Base-by-base conservation (phyloP, 2,113 vertebrate species). In the Prochilodus magdalenae region DNA sequence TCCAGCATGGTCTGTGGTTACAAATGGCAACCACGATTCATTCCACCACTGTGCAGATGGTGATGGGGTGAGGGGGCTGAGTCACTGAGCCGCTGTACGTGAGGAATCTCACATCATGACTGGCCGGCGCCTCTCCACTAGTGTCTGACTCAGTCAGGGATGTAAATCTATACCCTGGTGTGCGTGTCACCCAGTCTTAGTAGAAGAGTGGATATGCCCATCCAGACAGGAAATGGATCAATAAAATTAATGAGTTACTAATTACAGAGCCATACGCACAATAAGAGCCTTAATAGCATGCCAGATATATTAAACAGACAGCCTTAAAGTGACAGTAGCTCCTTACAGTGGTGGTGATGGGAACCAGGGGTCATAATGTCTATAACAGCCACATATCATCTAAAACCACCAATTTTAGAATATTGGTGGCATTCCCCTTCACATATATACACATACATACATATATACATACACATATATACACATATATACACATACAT, bases 41-140 rank as follows among this genome's bases (percentile, higher is more conserved):
- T 36, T 80, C 62, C 63, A 36, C 26, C 22, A 18, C 57, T 4
- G 29, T 13, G n/a, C 70, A 67, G 49, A 44, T n/a, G 16, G 55
- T 5, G 18, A 8, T 29, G 51, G 36, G 11, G 33, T 14, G 36
- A 47, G 2, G 11, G 49, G 33, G 20, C 62, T 36, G 77, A 75
- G 53, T 33, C 7, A 30, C 53, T 60, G 47, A 72, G 74, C 73
- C 15, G 83, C 67, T 81, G 83, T 93, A 93, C 90, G 92, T 93
- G 92, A 91, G 86, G 71, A 59, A 36, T 77, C 85, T 85, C 93
- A 93, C 91, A 90, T 89, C 88, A 72, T 65, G 71, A 11, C 20
- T n/a, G 29, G 74, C 51, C 22, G 55, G 16, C 36, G 67, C 33
- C 63, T 30, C 30, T 63, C 73, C 11, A 26, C 69, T 63, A 30